These are phyloP conservation scores for Gallinago paraguaiae DNA, from an alignment of 2,113 vertebrate species.

Conservation along the genomic window DNA sequence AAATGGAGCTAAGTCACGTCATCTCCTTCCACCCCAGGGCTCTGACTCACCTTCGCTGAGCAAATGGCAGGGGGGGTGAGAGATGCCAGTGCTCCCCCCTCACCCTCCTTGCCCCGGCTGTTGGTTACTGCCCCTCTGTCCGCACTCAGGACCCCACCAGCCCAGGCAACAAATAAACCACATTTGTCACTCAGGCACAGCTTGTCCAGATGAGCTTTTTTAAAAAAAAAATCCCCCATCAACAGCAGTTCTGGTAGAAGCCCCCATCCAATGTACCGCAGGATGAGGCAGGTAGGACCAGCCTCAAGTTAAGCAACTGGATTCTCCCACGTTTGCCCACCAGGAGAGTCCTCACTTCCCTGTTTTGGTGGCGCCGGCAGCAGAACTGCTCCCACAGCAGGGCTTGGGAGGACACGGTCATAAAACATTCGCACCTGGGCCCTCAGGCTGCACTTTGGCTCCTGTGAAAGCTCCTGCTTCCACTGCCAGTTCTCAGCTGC, in stretches of 20 bases:
- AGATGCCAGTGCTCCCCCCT: neutral
- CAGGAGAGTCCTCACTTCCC: neutral
- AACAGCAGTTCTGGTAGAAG: neutral
- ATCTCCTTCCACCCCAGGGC: neutral
- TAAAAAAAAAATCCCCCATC: accelerated
- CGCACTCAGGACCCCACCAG: neutral
- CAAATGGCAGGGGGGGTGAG: neutral
- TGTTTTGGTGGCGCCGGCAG: neutral
- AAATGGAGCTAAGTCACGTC: neutral
- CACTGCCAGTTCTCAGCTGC: neutral
- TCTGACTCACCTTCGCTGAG: neutral
- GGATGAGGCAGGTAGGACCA: neutral
- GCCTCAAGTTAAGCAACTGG: neutral
- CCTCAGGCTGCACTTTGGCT: neutral
- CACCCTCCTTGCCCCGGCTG: neutral
- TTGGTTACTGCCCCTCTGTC: neutral
- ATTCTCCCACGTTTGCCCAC: accelerated
- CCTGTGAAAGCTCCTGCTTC: neutral
- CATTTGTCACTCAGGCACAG: neutral
- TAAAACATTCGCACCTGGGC: neutral
- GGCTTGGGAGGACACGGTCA: neutral
- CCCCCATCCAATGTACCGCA: neutral
- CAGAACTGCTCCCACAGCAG: neutral
- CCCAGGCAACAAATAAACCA: neutral
- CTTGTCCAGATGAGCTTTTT: neutral